Conservation (phyloP, 2,113 vertebrate genomes). For the Cricetomys ansorgei region DNA sequence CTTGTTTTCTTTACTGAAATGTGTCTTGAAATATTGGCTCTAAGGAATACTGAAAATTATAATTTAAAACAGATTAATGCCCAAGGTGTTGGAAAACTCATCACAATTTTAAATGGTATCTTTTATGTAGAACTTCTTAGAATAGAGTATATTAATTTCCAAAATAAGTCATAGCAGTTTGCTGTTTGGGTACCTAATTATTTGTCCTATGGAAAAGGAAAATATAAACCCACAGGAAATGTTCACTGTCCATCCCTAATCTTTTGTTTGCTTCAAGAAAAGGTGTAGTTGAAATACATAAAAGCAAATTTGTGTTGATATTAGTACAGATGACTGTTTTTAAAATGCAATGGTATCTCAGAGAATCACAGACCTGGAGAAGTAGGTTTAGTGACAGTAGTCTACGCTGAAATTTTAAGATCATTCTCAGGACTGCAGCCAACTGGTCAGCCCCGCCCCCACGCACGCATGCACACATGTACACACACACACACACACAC, state of each 20-base stretch:
- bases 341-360: background rate
- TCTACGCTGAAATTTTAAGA: background rate
- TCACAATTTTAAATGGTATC: background rate
- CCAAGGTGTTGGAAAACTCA: background rate
- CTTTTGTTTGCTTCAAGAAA: background rate
- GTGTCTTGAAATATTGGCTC: background rate
- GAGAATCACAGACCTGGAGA: background rate
- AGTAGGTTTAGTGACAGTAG: background rate
- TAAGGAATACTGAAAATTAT: background rate
- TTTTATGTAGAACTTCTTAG: slow-evolving; percentile 10
- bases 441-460: accelerated
- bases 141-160: background rate
- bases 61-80: background rate
- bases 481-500: accelerated
- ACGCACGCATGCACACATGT: no score
- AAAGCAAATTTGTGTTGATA: background rate
- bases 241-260: background rate
- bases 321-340: background rate
- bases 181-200: background rate
- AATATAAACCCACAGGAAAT: background rate
- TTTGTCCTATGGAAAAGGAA: background rate
- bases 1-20: background rate
- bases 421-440: background rate
- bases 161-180: slow-evolving; percentile 30
- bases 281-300: background rate